Conservation (phyloP, 2,797 vertebrate species). For the Clarias pachynema region DNA sequence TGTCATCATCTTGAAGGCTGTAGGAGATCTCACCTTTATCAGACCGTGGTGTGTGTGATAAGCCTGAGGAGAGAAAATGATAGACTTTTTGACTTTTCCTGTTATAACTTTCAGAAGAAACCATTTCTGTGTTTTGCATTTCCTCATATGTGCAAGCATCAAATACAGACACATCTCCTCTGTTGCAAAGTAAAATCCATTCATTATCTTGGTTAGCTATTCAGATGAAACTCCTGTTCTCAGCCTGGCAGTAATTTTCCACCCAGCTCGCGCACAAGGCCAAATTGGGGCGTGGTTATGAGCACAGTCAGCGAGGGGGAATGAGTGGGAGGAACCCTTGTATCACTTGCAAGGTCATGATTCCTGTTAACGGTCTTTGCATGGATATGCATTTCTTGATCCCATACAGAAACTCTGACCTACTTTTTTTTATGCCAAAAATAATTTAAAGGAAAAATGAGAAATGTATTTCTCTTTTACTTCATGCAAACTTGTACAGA, state of each 20-base stretch:
- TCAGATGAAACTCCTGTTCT: constrained; percentile 66
- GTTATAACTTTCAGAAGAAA: background rate
- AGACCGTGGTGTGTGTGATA: constrained; percentile 87
- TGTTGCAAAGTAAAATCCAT: constrained; percentile 27
- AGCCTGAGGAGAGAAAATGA: constrained; percentile 72
- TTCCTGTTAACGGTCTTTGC: constrained; percentile 25
- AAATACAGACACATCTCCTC: background rate
- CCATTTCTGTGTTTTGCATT: background rate
- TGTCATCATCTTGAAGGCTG: background rate
- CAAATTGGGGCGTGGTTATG: constrained; percentile 65
- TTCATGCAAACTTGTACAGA: constrained; percentile 56
- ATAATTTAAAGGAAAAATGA: background rate
- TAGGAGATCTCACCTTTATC: constrained; percentile 89
- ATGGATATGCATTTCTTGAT: constrained; percentile 7
- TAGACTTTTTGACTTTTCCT: background rate
- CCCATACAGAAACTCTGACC: background rate
- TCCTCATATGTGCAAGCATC: background rate
- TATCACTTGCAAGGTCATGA: constrained; percentile 47
- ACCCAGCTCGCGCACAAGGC: constrained; percentile 64
- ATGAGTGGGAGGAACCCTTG: constrained; percentile 53
- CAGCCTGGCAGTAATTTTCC: constrained; percentile 77
- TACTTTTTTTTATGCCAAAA: background rate
- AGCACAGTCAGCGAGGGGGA: constrained; percentile 52
- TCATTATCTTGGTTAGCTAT: constrained; percentile 66
- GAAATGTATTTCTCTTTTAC: background rate